Base-by-base conservation (phyloP, 2,113 vertebrate genomes). In the Hypocryptadius cinnamomeus region DNA sequence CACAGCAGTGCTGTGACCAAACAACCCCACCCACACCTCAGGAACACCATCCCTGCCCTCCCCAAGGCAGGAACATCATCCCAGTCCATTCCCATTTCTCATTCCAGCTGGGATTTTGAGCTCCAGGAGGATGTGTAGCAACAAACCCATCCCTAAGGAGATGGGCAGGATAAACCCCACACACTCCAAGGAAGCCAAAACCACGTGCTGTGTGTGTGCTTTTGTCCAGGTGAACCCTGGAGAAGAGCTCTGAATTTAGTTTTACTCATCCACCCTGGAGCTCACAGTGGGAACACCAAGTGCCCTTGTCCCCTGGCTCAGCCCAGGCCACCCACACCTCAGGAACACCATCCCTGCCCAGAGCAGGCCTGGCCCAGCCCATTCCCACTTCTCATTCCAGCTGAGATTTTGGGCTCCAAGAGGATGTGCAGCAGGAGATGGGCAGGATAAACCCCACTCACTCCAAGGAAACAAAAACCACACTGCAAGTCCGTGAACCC, bases 181-280 rank as follows among this genome's bases (percentile, higher is more conserved):
- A 13, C 17, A 15, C 1, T 7, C 15, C 7, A 5, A 16, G 23
- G 15, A 10, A 44, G 28, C 44, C 44, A 45, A 20, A 20, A 45
- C 19, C 44, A 45, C n/a, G n/a, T 18, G 15, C 44, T 44, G 44
- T 18, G 18, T 44, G 42, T 44, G 60, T 48, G 64, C 47, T 24
- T 45, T 6, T 0, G 5, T 22, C 54, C 50, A 9, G 0, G 4
- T 1, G 8, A 16, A 10, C 33, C 54, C 27, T 4, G 28, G 7
- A 78, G 31, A 64, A 44, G 28, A 83, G 10, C 13, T 19, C 33
- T 23, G 56, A 59, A 24, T 16, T 35, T 2, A 48, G n/a, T 35
- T 35, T 35, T 11, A 35, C 47, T 22, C 42, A 42, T 42, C 16
- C 42, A 42, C 42, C 42, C 42, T 42, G 42, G 42, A 42, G 42